Evolutionary conservation across 2,797 vertebrate species (phyloP), one percentile per base, ranked within the genome.

Genomic region (Cheirogaleus major): DNA sequence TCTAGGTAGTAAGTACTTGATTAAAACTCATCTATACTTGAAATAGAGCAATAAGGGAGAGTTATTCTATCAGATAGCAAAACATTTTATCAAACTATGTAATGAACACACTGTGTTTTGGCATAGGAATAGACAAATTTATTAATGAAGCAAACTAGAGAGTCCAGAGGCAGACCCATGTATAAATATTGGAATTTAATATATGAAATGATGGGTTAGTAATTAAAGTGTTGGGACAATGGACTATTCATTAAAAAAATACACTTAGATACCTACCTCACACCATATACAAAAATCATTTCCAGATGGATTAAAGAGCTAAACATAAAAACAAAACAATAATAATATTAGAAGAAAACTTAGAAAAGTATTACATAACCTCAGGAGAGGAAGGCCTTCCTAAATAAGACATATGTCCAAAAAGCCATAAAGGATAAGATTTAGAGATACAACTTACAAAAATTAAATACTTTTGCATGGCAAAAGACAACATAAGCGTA

Each of bases 271-370:
- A 98, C 97, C 97, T 98, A 98, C 97, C 97, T 98, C 97, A 98
- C 97, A 98, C 97, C 97, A 98, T 98, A 98, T 98, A 98, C 97
- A 98, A 98, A 98, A 98, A 98, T 98, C 97, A 98, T 98, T 98
- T 96, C 97, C 97, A 97, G 97, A 98, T 97, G 97, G 97, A 97
- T 98, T 98, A 98, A 98, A 98, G 97, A 98, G 97, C 97, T 98
- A 97, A 98, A 98, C 97, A 95, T 98, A 97, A 97, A 97, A 98
- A 98, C 96, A 98, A 98, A 98, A 98, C 96, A 97, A 98, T 97
- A 97, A 97, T 96, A 92, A 97, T 97, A 98, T 98, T 98, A 98
- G 97, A 97, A 97, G 89, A 97, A 98, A 97, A 97, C 92, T 96
- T 94, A 94, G 89, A 92, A 97, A 96, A 61, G 32, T 97, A 94